Evolutionary conservation across 2,888 invertebrate species (phyloP).

Genomic region (Penaeus monodon): DNA sequence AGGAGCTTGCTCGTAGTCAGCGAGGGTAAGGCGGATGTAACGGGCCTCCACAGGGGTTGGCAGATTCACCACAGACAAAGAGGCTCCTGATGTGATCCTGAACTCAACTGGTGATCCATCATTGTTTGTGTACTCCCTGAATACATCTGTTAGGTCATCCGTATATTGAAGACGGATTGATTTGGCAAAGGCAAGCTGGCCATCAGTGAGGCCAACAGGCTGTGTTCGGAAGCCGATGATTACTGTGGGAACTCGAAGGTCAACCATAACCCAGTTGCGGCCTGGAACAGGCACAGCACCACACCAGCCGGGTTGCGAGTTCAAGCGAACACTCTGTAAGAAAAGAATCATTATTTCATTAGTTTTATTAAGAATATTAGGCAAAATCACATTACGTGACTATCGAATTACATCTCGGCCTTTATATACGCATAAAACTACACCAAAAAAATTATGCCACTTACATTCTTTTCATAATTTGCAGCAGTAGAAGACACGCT

Average conservation of each 20-base stretch:
- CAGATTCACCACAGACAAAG: slow-evolving; percentile 87
- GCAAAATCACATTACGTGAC: not conserved
- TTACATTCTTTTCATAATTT: slow-evolving; percentile 85
- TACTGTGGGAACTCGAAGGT: slow-evolving; percentile 88
- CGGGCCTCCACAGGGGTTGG: slow-evolving; percentile 93
- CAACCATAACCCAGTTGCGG: slow-evolving; percentile 88
- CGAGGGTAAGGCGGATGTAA: slow-evolving; percentile 86
- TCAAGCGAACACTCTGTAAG: slow-evolving; percentile 83
- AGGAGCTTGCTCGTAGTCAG: slow-evolving; percentile 81
- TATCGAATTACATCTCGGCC: not conserved
- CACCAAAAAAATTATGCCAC: slow-evolving; percentile 2
- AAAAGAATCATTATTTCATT: not conserved
- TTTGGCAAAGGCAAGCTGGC: slow-evolving; percentile 85
- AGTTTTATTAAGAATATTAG: not conserved
- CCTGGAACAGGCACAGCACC: slow-evolving; percentile 88
- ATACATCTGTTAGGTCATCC: slow-evolving; percentile 88
- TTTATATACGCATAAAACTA: not conserved
- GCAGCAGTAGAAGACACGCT: slow-evolving; percentile 85
- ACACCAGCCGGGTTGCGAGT: slow-evolving; percentile 87
- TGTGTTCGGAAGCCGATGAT: slow-evolving; percentile 91
- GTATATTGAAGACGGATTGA: slow-evolving; percentile 90
- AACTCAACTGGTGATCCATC: slow-evolving; percentile 94
- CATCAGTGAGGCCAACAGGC: slow-evolving; percentile 85
- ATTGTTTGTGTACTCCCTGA: slow-evolving; percentile 91
- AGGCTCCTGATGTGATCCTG: slow-evolving; percentile 86